A percentile compares a stretch with the other conserved stretches of the same genome.
Evolutionary conservation across 2,888 invertebrate genomes (phyloP).

Genomic region (Drosophila gaucha): DNA sequence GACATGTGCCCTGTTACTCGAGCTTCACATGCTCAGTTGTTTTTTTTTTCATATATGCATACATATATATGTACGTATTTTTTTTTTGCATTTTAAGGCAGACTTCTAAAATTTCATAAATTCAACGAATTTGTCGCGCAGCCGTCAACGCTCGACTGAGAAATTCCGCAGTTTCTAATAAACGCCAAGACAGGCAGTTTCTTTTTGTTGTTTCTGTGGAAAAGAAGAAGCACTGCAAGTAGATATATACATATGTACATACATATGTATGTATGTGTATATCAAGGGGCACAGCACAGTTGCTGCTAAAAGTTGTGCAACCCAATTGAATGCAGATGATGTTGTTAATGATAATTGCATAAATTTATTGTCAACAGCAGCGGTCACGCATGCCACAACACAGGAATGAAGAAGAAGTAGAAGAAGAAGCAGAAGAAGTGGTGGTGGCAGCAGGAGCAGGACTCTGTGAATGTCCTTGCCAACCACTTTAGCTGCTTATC

Average conservation of each 20-base stretch:
- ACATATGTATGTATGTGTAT: no score
- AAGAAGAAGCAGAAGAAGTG: neutral
- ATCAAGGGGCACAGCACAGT: conserved; percentile 31
- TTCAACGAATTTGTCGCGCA: conserved; percentile 75
- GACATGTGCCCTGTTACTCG: conserved; percentile 70
- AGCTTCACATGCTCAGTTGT: conserved; percentile 36
- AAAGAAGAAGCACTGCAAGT: neutral
- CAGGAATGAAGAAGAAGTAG: neutral
- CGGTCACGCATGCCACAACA: conserved; percentile 63
- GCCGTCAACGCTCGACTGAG: conserved; percentile 48
- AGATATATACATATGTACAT: neutral
- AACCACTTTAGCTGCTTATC: conserved; percentile 42
- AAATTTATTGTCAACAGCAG: conserved; percentile 68
- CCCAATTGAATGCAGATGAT: conserved; percentile 38
- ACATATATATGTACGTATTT: no score
- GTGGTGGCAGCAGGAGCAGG: no score
- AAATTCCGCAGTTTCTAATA: conserved; percentile 67
- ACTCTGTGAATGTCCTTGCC: conserved; percentile 35
- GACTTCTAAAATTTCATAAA: conserved; percentile 78
- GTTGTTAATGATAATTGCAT: conserved; percentile 49
- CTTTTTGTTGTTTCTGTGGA: conserved; percentile 20
- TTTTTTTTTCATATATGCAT: neutral
- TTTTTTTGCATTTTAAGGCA: conserved; percentile 22
- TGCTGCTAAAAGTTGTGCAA: conserved; percentile 34
- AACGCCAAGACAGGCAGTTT: conserved; percentile 63